Conservation (phyloP, 2,113 vertebrate species). For the Hystrix cristata region DNA sequence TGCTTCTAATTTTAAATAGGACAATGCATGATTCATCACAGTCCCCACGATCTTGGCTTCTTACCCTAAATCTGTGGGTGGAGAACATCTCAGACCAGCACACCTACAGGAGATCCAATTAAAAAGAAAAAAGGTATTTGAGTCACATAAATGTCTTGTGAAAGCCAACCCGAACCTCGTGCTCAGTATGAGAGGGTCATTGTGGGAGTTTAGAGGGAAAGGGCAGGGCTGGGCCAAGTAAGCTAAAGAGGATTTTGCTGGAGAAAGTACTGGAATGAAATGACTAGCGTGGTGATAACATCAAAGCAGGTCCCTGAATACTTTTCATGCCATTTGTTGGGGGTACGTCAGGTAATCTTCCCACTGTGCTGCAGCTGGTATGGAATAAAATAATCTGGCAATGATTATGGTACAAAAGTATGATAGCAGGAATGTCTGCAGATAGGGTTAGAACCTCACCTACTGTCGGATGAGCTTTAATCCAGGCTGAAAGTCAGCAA, state of each 20-base stretch:
- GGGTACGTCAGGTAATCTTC: not conserved
- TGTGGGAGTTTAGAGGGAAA: not conserved
- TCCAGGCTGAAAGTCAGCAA: not conserved
- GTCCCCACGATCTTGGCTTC: not conserved
- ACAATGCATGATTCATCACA: not conserved
- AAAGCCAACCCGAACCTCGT: slow-evolving; percentile 46
- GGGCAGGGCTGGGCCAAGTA: not conserved
- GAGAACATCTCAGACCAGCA: not conserved
- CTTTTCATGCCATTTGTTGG: not conserved
- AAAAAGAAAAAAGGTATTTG: slow-evolving; percentile 55
- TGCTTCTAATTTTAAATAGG: not conserved
- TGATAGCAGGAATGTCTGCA: not conserved
- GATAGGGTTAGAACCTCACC: not conserved
- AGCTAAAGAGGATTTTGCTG: not conserved
- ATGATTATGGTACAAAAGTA: not conserved
- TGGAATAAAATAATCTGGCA: not conserved
- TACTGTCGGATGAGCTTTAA: not conserved
- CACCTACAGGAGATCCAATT: not conserved
- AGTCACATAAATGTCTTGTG: not conserved
- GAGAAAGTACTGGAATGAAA: not conserved
- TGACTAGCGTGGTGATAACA: not conserved
- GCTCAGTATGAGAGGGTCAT: not conserved
- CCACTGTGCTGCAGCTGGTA: not conserved
- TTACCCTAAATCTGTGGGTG: not conserved
- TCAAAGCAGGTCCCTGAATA: not conserved